phyloP scores from a whole-genome alignment of 1,140 invertebrate genomes.

The Drosophila lacteicornis region DNA sequence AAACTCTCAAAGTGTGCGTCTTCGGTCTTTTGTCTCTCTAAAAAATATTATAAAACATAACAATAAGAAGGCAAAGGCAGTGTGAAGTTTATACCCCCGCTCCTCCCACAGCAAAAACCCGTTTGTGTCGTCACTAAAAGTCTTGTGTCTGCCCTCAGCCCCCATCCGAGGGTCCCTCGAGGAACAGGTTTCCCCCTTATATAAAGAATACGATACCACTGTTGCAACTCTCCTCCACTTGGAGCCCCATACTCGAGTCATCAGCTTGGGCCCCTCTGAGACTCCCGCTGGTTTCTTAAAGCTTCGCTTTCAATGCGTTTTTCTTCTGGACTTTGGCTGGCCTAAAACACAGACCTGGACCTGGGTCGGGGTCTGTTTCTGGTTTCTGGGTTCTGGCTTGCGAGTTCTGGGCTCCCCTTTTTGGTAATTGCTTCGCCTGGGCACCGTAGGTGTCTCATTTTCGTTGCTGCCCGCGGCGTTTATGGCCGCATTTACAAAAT shows the following conservation, averaged over 20 bases:
- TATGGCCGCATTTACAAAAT: conserved; percentile 55
- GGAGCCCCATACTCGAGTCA: conserved; percentile 41
- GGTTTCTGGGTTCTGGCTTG: not conserved
- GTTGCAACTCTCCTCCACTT: conserved; percentile 65
- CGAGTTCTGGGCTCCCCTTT: conserved; percentile 2
- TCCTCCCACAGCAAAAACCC: conserved; percentile 46
- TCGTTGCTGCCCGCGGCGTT: conserved; percentile 44
- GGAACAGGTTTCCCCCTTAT: conserved; percentile 62
- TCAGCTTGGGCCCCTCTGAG: conserved; percentile 12
- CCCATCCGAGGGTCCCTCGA: conserved; percentile 19
- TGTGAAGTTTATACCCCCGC: conserved; percentile 62
- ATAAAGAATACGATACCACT: conserved; percentile 50
- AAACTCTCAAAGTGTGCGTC: conserved; percentile 36
- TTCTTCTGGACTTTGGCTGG: conserved; percentile 14
- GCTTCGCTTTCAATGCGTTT: conserved; percentile 78
- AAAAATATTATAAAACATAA: conserved; percentile 82
- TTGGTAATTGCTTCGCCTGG: conserved; percentile 53
- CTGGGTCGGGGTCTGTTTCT: not conserved
- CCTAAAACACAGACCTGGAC: conserved; percentile 41
- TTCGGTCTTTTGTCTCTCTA: conserved; percentile 68
- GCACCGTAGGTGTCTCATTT: conserved; percentile 58
- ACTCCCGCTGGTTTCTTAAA: conserved; percentile 34
- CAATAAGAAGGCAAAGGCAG: conserved; percentile 76
- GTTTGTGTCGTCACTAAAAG: conserved; percentile 80
- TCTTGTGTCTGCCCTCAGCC: conserved; percentile 21